phyloP scores from a whole-genome alignment of 1,140 invertebrate genomes.

The Carcinoscorpius rotundicauda region DNA sequence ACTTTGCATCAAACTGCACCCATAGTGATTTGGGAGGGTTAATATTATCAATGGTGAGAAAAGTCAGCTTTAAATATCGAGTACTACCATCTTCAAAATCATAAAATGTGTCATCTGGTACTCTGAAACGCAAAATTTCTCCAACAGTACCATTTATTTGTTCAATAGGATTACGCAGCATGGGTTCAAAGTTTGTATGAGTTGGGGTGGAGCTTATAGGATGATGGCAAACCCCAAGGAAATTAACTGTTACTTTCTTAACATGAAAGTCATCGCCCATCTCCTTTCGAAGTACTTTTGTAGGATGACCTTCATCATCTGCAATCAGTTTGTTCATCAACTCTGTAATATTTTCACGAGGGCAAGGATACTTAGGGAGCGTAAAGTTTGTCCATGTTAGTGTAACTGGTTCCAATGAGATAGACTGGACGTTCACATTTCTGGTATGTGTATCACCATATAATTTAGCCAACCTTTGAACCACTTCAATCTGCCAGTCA shows the following conservation, averaged over 20 bases:
- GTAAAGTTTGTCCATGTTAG: constrained; percentile 76
- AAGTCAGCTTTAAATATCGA: constrained; percentile 52
- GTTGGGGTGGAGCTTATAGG: constrained; percentile 19
- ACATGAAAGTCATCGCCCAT: constrained; percentile 25
- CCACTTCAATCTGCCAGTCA: constrained; percentile 40
- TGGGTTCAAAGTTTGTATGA: constrained; percentile 49
- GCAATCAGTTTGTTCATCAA: constrained; percentile 40
- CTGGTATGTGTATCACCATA: constrained; percentile 53
- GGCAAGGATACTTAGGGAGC: constrained; percentile 43
- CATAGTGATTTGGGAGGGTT: constrained; percentile 55
- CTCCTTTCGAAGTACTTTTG: constrained; percentile 20
- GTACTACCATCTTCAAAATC: constrained; percentile 72
- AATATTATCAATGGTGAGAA: constrained; percentile 55
- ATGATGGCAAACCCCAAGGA: constrained; percentile 23
- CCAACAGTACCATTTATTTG: constrained; percentile 63
- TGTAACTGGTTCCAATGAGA: constrained; percentile 34
- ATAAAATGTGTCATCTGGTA: constrained; percentile 73
- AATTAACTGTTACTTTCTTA: constrained; percentile 22
- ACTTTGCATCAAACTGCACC: constrained; percentile 76
- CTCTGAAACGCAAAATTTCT: constrained; percentile 59
- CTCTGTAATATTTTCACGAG: constrained; percentile 40
- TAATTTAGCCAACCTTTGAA: constrained; percentile 51
- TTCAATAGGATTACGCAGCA: constrained; percentile 70
- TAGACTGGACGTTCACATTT: constrained; percentile 51
- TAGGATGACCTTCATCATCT: constrained; percentile 21